A percentile compares a stretch with the other conserved stretches of the same genome.
Conservation (phyloP, 1,140 invertebrate species). For the Ceratosolen fusciceps region DNA sequence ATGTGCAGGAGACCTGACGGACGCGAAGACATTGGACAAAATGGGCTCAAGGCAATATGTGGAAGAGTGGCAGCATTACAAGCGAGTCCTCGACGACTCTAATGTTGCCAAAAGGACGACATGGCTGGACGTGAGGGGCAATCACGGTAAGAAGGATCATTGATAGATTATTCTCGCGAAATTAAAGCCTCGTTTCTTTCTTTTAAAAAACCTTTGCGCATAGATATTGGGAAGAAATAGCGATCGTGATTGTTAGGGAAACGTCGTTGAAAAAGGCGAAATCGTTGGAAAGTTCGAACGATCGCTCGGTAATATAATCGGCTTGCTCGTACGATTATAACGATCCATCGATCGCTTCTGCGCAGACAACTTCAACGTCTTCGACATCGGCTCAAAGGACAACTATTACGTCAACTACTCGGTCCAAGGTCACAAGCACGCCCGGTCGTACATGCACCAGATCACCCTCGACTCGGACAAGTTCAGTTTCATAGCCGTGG, state of each 20-base stretch:
- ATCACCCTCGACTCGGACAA: conserved; percentile 73
- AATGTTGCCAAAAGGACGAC: conserved; percentile 79
- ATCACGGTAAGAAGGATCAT: conserved; percentile 84
- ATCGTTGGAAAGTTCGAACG: no score
- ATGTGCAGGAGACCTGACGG: conserved; percentile 85
- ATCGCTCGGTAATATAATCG: no score
- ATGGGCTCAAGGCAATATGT: conserved; percentile 87
- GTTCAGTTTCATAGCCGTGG: conserved; percentile 87
- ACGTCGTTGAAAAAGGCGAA: no score
- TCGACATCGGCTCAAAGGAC: conserved; percentile 76
- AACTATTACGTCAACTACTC: conserved; percentile 89
- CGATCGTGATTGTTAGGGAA: no score
- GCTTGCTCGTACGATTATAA: background rate
- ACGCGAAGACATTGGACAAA: conserved; percentile 85
- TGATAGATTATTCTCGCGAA: no score
- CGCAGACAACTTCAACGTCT: conserved; percentile 92
- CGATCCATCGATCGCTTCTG: background rate
- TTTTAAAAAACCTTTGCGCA: no score
- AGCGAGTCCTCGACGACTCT: conserved; percentile 79
- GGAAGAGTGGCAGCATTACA: conserved; percentile 89
- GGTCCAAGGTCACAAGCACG: conserved; percentile 80
- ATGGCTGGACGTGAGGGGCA: conserved; percentile 94
- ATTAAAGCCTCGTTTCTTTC: no score
- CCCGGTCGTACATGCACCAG: conserved; percentile 84
- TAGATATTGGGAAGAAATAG: no score